Percentiles rank a stretch among this genome's conserved stretches.
Conservation (phyloP, 2,113 vertebrate species). For the Ophthalmolycus amberensis region DNA sequence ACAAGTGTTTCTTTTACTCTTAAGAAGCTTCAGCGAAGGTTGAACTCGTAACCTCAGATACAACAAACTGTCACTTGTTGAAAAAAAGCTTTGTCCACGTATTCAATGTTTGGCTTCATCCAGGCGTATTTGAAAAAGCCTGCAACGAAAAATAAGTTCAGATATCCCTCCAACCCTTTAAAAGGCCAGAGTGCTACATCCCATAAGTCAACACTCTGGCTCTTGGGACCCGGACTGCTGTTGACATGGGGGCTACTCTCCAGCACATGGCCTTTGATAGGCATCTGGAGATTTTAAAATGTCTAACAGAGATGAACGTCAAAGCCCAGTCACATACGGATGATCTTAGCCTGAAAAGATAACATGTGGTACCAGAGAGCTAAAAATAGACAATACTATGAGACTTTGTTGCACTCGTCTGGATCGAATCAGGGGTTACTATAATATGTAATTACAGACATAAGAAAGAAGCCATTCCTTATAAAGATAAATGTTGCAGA, state of each 20-base stretch:
- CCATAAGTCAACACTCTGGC: slow-evolving; percentile 56
- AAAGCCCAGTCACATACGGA: slow-evolving; percentile 41
- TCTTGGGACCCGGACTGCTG: slow-evolving; percentile 58
- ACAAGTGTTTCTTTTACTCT: slow-evolving; percentile 2
- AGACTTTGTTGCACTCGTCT: slow-evolving; percentile 31
- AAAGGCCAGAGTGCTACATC: slow-evolving; percentile 59
- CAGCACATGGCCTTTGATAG: slow-evolving; percentile 72
- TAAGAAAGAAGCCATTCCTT: slow-evolving; percentile 53
- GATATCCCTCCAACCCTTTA: slow-evolving; percentile 37
- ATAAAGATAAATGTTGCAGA: slow-evolving; percentile 66
- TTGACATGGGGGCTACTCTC: slow-evolving; percentile 63
- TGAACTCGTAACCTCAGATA: slow-evolving; percentile 16
- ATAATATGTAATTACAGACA: slow-evolving; percentile 49
- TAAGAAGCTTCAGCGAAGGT: slow-evolving; percentile 7
- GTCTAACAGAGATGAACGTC: slow-evolving; percentile 49
- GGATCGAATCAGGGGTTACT: slow-evolving; percentile 35
- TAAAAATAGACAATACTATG: slow-evolving; percentile 67
- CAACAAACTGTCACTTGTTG: neutral
- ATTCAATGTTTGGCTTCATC: slow-evolving; percentile 29
- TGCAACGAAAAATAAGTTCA: slow-evolving; percentile 34
- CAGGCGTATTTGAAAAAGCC: slow-evolving; percentile 20
- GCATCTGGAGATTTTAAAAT: slow-evolving; percentile 72
- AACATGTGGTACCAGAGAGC: slow-evolving; percentile 28
- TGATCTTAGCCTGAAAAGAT: slow-evolving; percentile 51
- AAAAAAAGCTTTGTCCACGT: neutral